A percentile compares a stretch with the other conserved stretches of the same genome.
phyloP scores from a whole-genome alignment of 2,888 invertebrate species.

The Drosophila leonis region DNA sequence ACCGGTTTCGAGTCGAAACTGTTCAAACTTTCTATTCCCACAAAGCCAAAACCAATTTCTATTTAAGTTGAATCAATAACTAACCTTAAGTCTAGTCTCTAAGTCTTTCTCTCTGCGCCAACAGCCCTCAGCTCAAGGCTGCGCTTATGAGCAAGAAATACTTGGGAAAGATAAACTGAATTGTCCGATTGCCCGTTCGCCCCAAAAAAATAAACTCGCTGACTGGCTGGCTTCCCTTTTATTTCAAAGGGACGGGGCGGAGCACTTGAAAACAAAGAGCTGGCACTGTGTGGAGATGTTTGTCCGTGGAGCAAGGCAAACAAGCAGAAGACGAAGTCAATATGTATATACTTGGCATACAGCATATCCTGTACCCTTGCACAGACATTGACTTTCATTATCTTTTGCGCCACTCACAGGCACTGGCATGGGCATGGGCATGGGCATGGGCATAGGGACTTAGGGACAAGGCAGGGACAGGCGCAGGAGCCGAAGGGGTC shows the following conservation, averaged over 20 bases:
- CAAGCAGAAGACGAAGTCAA: constrained; percentile 2
- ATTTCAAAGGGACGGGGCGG: constrained; percentile 8
- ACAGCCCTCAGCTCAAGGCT: constrained; percentile 3
- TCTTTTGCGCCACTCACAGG: constrained; percentile 69
- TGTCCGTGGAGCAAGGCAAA: constrained; percentile 16
- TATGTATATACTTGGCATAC: constrained; percentile 25
- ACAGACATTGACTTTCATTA: constrained; percentile 79
- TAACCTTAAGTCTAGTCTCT: neutral
- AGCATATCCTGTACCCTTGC: constrained; percentile 79
- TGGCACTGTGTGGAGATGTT: constrained; percentile 49
- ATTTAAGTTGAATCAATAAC: neutral
- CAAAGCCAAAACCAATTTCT: neutral
- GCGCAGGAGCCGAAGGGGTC: constrained; percentile 21
- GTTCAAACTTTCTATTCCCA: neutral
- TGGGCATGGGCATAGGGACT: no score
- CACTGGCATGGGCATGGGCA: neutral
- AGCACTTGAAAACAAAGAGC: constrained; percentile 55
- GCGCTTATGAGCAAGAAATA: constrained; percentile 37
- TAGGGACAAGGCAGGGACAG: neutral
- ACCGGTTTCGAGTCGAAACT: neutral
- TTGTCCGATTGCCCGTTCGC: constrained; percentile 29
- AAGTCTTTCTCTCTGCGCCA: neutral
- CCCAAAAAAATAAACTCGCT: constrained; percentile 7
- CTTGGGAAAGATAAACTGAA: constrained; percentile 48
- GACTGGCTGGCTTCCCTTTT: constrained; percentile 5